Base-by-base conservation (phyloP, 2,888 invertebrate species). In the Holacanthella duospinosa region DNA sequence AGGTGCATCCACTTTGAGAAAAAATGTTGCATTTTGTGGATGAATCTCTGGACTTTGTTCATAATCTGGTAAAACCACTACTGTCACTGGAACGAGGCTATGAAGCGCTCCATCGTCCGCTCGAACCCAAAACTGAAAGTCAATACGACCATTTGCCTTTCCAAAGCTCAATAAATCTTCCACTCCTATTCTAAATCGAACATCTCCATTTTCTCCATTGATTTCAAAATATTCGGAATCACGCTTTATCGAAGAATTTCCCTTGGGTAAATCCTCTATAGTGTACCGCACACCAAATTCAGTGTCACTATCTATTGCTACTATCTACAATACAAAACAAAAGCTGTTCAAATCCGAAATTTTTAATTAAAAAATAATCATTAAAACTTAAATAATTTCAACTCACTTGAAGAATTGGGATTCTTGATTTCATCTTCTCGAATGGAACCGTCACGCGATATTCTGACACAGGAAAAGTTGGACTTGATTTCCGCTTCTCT, bases 301-400 rank as follows among this genome's bases (percentile, higher is more conserved):
- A 73, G 86, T 86, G 80, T 93, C 93, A 1, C 79, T 77, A 78
- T 94, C 94, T n/a, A 78, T 76, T 28, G 93, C 93, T 75, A 82
- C 83, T 1, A 84, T 78, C 82, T 83, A 69, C 54, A 56, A 24
- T n/a, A 12, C 4, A 28, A 12, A 25, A n/a, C 2, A 36, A 58
- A 29, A 58, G 12, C 12, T 36, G 6, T 58, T 9, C 6, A 57
- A 4, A 59, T 43, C 29, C 16, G 2, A 16, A 3, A 27, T 19
- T 29, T 26, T 55, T 12, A 60, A 44, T 29, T 55, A 43, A n/a
- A 26, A 36, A n/a, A n/a, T n/a, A n/a, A n/a, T n/a, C n/a, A n/a
- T n/a, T n/a, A n/a, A n/a, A n/a, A n/a, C n/a, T n/a, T n/a, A n/a
- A n/a, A n/a, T n/a, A n/a, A n/a, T n/a, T n/a, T 56, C 55, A 65